Evolutionary conservation across 2,888 invertebrate genomes (phyloP), one percentile per base, ranked within the genome.

Genomic region (Yponomeuta evonymella): DNA sequence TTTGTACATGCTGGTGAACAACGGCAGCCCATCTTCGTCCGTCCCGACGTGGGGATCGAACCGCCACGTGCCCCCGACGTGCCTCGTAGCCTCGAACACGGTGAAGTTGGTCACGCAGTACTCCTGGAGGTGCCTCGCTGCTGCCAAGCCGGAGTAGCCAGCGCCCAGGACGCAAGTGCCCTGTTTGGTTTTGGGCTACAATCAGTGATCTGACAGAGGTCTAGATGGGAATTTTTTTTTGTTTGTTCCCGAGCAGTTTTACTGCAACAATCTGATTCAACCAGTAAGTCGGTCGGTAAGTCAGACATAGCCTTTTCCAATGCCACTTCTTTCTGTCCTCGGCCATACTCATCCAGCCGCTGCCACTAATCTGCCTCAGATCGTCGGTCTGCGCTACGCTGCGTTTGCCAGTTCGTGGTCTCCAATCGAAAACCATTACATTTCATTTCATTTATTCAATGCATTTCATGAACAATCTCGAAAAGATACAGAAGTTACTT

Each of bases 1-100:
- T 80, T 95, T 94, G 81, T 97, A 97, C 95, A 97, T 96, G 86
- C 96, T 96, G 8, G 96, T 95, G 81, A 95, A 96, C 11, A 96
- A 86, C 0, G 95, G 95, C 29, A 94, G 77, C 0, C 95, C 96
- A 82, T 94, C 89, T 66, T 94, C 92, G 75, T 96, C 95, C 0
- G 84, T 76, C 1, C 94, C 95, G 1, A 93, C 90, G 30, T 91
- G 82, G 5, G 96, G 95, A 9, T 94, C 94, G 80, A 96, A 97
- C 48, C 95, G 90, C 97, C 97, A 97, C 0, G 96, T 96, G 1
- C 97, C 97, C 8, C 97, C 97, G 23, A 96, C 82, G 70, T 90
- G 79, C 15, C 88, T 88, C 0, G 94, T 93, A 75, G 95, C 95
- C 79, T 97, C 97, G 78, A 94, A 97, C 10, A 95, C 94, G 0